phyloP scores from a whole-genome alignment of 2,113 vertebrate genomes.

The Nerophis lumbriciformis region DNA sequence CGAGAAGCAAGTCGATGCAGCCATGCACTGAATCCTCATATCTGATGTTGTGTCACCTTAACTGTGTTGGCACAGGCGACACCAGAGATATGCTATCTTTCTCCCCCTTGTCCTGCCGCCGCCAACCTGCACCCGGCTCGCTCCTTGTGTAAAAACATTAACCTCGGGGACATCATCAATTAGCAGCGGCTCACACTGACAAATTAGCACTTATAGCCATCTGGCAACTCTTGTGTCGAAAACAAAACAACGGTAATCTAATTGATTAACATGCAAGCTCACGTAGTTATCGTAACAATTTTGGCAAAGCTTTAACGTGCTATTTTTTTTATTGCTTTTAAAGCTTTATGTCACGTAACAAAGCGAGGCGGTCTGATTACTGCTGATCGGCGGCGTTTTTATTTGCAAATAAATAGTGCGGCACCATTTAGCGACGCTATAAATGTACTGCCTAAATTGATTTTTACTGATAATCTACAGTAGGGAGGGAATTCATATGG shows the following conservation, averaged over 20 bases:
- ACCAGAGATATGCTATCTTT: conserved; percentile 52
- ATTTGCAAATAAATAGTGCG: not conserved
- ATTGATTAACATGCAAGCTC: conserved; percentile 26
- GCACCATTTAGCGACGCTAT: not conserved
- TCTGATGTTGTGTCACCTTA: conserved; percentile 23
- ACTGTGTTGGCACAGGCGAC: conserved; percentile 16
- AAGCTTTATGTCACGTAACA: conserved; percentile 20
- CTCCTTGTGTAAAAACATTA: conserved; percentile 33
- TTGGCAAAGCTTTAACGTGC: not conserved
- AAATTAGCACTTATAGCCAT: conserved; percentile 49
- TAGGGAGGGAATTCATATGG: no score
- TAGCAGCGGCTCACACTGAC: conserved; percentile 33
- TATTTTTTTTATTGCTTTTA: not conserved
- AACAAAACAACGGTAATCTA: conserved; percentile 36
- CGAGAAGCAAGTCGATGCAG: conserved; percentile 22
- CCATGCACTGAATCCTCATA: conserved; percentile 33
- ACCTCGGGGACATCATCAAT: conserved; percentile 42
- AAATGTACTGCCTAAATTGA: no score
- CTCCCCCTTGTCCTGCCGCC: conserved; percentile 1
- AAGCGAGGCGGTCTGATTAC: conserved; percentile 15
- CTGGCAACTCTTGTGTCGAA: conserved; percentile 45
- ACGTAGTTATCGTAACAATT: not conserved
- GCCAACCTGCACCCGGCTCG: conserved; percentile 13
- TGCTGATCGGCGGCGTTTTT: conserved; percentile 20
- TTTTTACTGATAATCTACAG: no score